Evolutionary conservation across 2,888 invertebrate species (phyloP), one percentile per base, ranked within the genome.

Genomic region (Perizoma affinitatum): DNA sequence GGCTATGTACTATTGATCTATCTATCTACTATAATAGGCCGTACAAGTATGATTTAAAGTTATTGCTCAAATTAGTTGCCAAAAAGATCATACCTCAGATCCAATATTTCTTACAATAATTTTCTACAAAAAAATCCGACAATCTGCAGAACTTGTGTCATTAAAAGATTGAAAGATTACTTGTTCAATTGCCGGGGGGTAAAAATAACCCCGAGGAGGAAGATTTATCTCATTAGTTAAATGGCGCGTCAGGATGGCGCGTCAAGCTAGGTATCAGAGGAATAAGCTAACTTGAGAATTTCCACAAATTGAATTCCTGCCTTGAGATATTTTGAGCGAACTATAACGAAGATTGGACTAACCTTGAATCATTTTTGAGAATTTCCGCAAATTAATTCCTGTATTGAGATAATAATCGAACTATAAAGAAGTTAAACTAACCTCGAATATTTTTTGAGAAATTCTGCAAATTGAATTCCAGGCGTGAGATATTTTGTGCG

Each of bases 81-180:
- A 1, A 22, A 22, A 22, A n/a, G n/a, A n/a, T n/a, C 22, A 22
- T 22, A 22, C 3, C 7, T 4, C 38, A 38, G 4, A 7, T 38
- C 46, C 33, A 42, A 58, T 52, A 49, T 50, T 57, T 43, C 35
- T 48, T 52, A 47, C 22, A 61, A 49, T 62, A 66, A 61, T 60
- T 56, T 58, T 53, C 33, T 41, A 6, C 42, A 41, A 53, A 49
- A 22, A 68, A 62, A 70, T 71, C 70, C 73, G 76, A 82, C 84
- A 83, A 82, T 86, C 67, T 74, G 61, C 69, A 78, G 74, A 86
- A 87, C 81, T 87, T 83, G 80, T 82, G 84, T 88, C 91, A 90
- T 90, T 90, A 90, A 85, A 85, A 90, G 90, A 90, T 90, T 88
- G 88, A 85, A 87, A 86, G 90, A 91, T 91, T 90, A 84, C 88